A percentile compares a stretch with the other conserved stretches of the same genome.
phyloP scores from a whole-genome alignment of 2,888 invertebrate species.

The Diaphora mendica region DNA sequence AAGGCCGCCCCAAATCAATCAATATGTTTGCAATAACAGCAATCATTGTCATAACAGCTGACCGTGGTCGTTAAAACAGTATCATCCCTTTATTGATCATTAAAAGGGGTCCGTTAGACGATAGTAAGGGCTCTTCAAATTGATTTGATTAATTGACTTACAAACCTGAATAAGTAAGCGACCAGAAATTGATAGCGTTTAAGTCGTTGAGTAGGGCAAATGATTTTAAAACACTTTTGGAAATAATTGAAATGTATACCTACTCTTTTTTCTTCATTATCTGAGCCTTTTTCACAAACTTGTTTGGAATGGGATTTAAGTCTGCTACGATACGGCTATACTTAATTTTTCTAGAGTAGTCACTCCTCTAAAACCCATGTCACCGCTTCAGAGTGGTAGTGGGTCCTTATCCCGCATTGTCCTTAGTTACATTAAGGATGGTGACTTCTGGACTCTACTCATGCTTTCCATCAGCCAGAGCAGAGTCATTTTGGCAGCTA shows the following conservation, averaged over 20 bases:
- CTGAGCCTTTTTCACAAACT: too few species aligned
- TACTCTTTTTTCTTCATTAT: not conserved
- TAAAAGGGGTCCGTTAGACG: conserved; percentile 16
- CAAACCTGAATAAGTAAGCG: conserved; percentile 17
- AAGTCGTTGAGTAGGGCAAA: not conserved
- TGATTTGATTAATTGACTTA: conserved; percentile 23
- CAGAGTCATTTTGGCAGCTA: too few species aligned
- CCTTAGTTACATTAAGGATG: too few species aligned
- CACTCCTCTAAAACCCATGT: too few species aligned
- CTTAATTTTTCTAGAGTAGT: too few species aligned
- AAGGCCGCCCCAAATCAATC: not conserved
- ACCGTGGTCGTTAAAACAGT: conserved; percentile 16
- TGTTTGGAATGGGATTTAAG: too few species aligned
- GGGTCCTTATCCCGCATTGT: too few species aligned
- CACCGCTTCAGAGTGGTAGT: too few species aligned
- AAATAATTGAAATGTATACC: not conserved
- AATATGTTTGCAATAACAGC: conserved; percentile 14
- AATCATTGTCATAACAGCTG: conserved; percentile 12
- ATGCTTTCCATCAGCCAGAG: too few species aligned
- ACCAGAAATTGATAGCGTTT: not conserved
- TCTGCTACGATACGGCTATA: too few species aligned
- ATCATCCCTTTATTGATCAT: conserved; percentile 16
- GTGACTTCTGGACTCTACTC: too few species aligned
- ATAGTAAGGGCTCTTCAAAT: conserved; percentile 15
- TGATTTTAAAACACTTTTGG: not conserved